Base-by-base conservation (phyloP, 2,888 invertebrate species). In the Antheraea yamamai region DNA sequence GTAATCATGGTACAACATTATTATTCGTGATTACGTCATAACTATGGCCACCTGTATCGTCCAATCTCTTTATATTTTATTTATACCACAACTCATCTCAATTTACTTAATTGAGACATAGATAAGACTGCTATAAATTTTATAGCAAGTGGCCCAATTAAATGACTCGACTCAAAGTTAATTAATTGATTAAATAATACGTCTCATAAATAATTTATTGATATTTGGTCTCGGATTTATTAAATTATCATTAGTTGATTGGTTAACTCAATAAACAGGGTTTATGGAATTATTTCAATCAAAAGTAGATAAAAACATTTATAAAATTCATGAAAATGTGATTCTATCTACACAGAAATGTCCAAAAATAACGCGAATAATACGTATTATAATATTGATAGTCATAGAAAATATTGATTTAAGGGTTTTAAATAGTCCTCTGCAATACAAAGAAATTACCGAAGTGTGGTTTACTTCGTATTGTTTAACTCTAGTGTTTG, bases 111-210 rank as follows among this genome's bases (percentile, higher is more conserved):
- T 85, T 85, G 82, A 84, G 83, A 83, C 77, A 81, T 82, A 84
- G 84, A 87, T 85, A 87, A 85, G 79, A 76, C 79, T 75, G 70
- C 81, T 79, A 82, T 87, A 83, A 85, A 82, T 78, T 84, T 86
- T 85, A 84, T 83, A 81, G 83, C 78, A 77, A 81, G 76, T 80
- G 78, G 76, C 77, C 82, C 84, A 83, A 86, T 85, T 84, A 86
- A 82, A 83, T 75, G 77, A 78, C 82, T 79, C 80, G 78, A 80
- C 78, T 79, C 77, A 77, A 78, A 80, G 76, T 81, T 82, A 83
- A 82, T 83, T 82, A 82, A 87, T 87, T 84, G 81, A 84, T 80
- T 84, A 81, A 85, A 83, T 84, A 84, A 83, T 78, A 82, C 80
- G 79, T 72, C 72, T 61, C 74, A 71, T 55, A 71, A 71, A 71